Evolutionary conservation across 2,113 vertebrate species (phyloP).

Genomic region (Elephantulus edwardii): DNA sequence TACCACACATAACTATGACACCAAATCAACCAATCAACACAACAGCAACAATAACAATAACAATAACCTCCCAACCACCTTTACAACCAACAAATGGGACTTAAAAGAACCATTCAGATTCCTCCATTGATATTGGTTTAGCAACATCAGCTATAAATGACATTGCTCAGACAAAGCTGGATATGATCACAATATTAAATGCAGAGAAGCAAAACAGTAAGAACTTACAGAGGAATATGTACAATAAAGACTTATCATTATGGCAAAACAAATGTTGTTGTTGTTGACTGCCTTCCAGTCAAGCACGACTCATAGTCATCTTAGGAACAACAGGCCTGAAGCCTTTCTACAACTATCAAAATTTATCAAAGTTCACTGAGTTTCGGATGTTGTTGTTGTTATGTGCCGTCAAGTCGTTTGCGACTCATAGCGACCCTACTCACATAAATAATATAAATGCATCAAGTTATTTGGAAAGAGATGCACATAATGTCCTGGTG

Average conservation of each 20-base stretch:
- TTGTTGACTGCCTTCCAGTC: too few relatives aligned
- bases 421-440: too few relatives aligned
- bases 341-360: too few relatives aligned
- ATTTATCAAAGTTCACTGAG: too few relatives aligned
- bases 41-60: too few relatives aligned
- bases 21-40: not conserved
- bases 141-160: constrained; percentile 4
- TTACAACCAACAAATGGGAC: not conserved
- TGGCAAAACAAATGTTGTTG: constrained; percentile 12
- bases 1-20: constrained; percentile 25
- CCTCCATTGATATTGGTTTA: not conserved
- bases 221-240: not conserved
- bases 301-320: too few relatives aligned
- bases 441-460: not conserved
- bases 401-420: too few relatives aligned
- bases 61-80: constrained; percentile 14
- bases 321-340: too few relatives aligned
- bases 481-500: not conserved
- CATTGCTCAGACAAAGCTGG: constrained; percentile 29
- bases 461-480: not conserved
- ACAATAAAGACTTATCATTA: constrained; percentile 2
- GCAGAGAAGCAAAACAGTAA: not conserved
- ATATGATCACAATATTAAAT: constrained; percentile 24
- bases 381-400: too few relatives aligned
- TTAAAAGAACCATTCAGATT: not conserved